These are phyloP conservation scores for Micromesistius poutassou DNA, from an alignment of 2,797 vertebrate species.

Conservation along the genomic window DNA sequence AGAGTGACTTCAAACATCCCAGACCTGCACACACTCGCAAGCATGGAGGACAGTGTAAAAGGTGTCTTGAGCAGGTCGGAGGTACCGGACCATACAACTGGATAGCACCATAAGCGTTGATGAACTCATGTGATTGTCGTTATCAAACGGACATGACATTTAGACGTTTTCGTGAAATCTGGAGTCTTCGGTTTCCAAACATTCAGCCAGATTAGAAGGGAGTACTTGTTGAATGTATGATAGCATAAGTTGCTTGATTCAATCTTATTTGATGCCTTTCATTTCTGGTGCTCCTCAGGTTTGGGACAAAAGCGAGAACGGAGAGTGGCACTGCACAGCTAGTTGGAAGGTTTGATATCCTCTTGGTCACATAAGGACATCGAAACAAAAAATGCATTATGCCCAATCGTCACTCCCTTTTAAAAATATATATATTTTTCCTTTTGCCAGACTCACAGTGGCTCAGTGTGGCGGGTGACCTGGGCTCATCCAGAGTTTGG, in stretches of 20 bases:
- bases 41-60: too few relatives aligned
- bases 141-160: too few relatives aligned
- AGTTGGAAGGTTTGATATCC: constrained; percentile 90
- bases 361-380: not conserved
- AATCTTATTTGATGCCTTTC: not conserved
- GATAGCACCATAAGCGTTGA: too few relatives aligned
- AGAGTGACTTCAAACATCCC: not conserved
- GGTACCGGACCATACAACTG: too few relatives aligned
- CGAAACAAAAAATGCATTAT: not conserved
- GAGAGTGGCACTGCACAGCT: constrained; percentile 96
- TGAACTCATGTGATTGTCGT: too few relatives aligned
- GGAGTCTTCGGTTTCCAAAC: too few relatives aligned
- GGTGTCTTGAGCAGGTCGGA: too few relatives aligned
- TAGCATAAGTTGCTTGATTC: not conserved
- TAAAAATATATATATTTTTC: not conserved
- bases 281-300: constrained; percentile 64
- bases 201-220: too few relatives aligned
- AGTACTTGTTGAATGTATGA: not conserved
- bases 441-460: constrained; percentile 85
- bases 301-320: constrained; percentile 96
- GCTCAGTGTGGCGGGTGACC: constrained; percentile 96
- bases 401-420: not conserved
- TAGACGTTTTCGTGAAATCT: too few relatives aligned
- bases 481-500: constrained; percentile 99
- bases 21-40: not conserved